Base-by-base conservation (phyloP, 2,797 vertebrate species). In the Scomberomorus guttatus region DNA sequence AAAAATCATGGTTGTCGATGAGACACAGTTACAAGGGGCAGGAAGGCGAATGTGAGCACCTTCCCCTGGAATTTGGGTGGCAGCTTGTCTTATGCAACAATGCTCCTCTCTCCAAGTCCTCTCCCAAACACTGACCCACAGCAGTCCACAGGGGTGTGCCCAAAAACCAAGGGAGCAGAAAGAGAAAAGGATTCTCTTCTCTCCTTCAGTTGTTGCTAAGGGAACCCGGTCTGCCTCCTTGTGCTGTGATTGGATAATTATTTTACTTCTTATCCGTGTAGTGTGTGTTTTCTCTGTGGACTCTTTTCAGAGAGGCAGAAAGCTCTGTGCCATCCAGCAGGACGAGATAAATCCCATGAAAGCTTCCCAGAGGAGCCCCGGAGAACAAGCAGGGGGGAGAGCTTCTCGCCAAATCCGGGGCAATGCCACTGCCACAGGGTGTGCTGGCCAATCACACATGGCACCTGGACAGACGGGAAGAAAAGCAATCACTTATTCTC, bases 241-340 rank as follows among this genome's bases (percentile, higher is more conserved):
- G 90, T 91, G 90, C 91, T 89, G 90, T 93, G 93, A 93, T 94
- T 94, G 92, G 91, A 93, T 93, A 92, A 93, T 93, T 94, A 94
- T 94, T 94, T 90, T 84, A 94, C 92, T 94, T 94, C 90, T 93
- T 93, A 90, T 94, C 91, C 89, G 39, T 90, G 88, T 73, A 87
- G 85, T 90, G 83, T 87, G 64, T 87, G 87, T 90, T 89, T 92
- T 91, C 87, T 93, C 82, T 61, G 80, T 84, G 75, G 88, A 90
- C 86, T 86, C 78, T 87, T 82, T 84, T 92, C 88, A 90, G 79
- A 91, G 89, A 79, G 77, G 86, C 82, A 82, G 72, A 72, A 84
- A 87, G 81, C 91, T 78, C 72, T 9, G 87, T 84, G 91, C 86
- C 92, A 91, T 92, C 90, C 91, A 84, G 89, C 77, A 88, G 88